Percentiles rank a stretch among this genome's conserved stretches.
These are phyloP conservation scores for Microctenopoma steveboyesi DNA, from an alignment of 2,797 vertebrate species.

Conservation along the genomic window DNA sequence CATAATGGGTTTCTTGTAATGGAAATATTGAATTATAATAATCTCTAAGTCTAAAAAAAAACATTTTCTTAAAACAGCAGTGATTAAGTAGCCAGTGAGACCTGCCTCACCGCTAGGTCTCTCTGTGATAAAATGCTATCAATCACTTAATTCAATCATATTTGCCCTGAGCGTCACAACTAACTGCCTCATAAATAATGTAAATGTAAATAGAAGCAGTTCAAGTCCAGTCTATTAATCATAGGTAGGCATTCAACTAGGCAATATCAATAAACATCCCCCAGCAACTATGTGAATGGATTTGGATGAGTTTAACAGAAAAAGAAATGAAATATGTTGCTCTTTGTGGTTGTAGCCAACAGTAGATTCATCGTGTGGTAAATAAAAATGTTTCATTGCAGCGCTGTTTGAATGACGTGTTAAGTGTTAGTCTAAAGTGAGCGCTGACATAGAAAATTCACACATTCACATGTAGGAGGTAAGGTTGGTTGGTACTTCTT, in stretches of 20 bases:
- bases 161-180: conserved; percentile 43
- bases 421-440: neutral
- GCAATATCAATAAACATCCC: conserved; percentile 33
- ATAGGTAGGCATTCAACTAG: conserved; percentile 25
- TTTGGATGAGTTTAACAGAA: neutral
- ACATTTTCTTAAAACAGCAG: conserved; percentile 17
- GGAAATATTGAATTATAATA: conserved; percentile 12
- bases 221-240: conserved; percentile 49
- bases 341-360: neutral
- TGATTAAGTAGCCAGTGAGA: conserved; percentile 36
- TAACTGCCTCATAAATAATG: conserved; percentile 59
- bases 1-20: conserved; percentile 30
- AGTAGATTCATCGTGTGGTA: too few species aligned
- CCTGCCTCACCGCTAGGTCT: conserved; percentile 11
- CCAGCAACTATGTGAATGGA: conserved; percentile 8
- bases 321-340: neutral
- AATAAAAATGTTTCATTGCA: neutral
- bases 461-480: too few species aligned
- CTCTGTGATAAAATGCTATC: conserved; percentile 21
- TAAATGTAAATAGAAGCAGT: conserved; percentile 43
- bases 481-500: too few species aligned
- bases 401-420: neutral
- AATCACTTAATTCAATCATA: conserved; percentile 57
- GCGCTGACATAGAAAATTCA: too few species aligned
- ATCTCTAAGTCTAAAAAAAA: conserved; percentile 6